A percentile compares a stretch with the other conserved stretches of the same genome.
phyloP scores from a whole-genome alignment of 1,140 invertebrate genomes.

The Aphelenchoides fujianensis region DNA sequence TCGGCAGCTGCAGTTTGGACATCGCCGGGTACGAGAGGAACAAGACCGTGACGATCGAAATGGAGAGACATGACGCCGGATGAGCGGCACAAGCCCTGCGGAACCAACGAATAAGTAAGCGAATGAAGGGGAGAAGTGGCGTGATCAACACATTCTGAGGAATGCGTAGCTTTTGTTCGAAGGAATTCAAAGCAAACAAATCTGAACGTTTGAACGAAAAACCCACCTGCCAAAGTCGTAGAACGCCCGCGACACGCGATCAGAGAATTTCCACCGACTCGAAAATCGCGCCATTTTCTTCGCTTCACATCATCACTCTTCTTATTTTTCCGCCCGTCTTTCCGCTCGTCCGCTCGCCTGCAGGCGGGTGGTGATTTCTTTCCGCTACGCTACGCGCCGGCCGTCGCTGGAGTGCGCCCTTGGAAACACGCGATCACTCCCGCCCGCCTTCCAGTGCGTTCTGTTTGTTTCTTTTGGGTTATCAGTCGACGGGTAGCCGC shows the following conservation, averaged over 20 bases:
- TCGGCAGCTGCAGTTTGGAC: slow-evolving; percentile 36
- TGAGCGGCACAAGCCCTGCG: slow-evolving; percentile 53
- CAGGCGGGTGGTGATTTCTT: too few species aligned
- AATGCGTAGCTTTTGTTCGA: not conserved
- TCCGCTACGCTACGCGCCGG: too few species aligned
- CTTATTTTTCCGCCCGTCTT: too few species aligned
- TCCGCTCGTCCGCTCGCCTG: too few species aligned
- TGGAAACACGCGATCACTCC: too few species aligned
- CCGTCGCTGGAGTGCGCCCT: too few species aligned
- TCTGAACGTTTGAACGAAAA: too few species aligned
- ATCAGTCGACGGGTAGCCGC: too few species aligned
- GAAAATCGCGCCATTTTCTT: slow-evolving; percentile 5
- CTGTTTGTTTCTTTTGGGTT: too few species aligned
- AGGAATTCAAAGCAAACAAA: slow-evolving; percentile 6
- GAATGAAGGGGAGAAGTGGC: not conserved
- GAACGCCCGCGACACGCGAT: slow-evolving; percentile 46
- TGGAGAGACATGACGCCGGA: slow-evolving; percentile 44
- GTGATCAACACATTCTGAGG: not conserved
- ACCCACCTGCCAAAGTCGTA: slow-evolving; percentile 53
- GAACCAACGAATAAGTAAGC: not conserved
- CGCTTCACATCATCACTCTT: not conserved
- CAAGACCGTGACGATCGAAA: slow-evolving; percentile 50
- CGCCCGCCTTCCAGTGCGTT: too few species aligned
- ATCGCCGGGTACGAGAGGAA: slow-evolving; percentile 54
- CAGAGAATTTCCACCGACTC: slow-evolving; percentile 18